A percentile compares a stretch with the other conserved stretches of the same genome.
phyloP scores from a whole-genome alignment of 2,113 vertebrate species.

The Catharus bicknelli region DNA sequence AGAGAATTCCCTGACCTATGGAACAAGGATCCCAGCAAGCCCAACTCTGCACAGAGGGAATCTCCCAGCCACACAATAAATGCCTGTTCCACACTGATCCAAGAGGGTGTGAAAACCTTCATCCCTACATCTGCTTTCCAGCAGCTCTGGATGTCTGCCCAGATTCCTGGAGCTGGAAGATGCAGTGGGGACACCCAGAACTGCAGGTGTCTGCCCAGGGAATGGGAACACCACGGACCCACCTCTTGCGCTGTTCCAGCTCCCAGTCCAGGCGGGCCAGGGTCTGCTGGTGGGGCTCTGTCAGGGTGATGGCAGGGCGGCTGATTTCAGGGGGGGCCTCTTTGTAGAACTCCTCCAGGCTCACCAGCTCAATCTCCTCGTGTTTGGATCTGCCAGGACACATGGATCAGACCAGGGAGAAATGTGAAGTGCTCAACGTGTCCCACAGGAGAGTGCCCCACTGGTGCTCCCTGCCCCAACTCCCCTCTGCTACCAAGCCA shows the following conservation, averaged over 20 bases:
- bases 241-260: slow-evolving; percentile 97
- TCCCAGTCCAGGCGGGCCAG: slow-evolving; percentile 98
- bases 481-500: not conserved
- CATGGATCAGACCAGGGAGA: not conserved
- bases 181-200: not conserved
- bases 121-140: not conserved
- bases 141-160: not conserved
- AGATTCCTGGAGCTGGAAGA: not conserved
- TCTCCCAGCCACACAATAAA: not conserved
- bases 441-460: not conserved
- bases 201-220: not conserved
- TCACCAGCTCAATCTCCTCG: slow-evolving; percentile 94
- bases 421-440: accelerated
- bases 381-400: slow-evolving; percentile 86
- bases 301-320: slow-evolving; percentile 83
- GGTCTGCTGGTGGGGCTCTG: slow-evolving; percentile 93
- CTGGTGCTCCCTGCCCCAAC: not conserved
- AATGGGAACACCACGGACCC: accelerated
- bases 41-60: not conserved
- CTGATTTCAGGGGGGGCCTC: slow-evolving; percentile 90
- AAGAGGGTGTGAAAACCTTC: not conserved
- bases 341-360: slow-evolving; percentile 88
- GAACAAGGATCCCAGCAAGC: not conserved
- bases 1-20: not conserved
- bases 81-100: not conserved